Percentiles rank a stretch among this genome's conserved stretches.
Conservation (phyloP, 2,113 vertebrate genomes). For the Vireo altiloquus region DNA sequence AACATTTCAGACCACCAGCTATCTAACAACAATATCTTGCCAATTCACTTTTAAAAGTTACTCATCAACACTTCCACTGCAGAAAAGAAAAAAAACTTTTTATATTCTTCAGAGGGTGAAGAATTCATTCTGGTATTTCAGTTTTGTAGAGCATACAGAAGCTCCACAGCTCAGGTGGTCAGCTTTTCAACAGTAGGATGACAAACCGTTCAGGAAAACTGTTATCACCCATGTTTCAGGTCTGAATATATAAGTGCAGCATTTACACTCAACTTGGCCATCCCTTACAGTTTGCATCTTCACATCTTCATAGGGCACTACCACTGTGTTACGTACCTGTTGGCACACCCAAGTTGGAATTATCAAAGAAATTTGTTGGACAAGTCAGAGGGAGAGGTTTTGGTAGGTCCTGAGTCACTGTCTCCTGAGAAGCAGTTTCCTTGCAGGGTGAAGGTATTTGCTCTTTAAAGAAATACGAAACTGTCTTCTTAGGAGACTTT, state of each 20-base stretch:
- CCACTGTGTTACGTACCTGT: neutral
- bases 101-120: neutral
- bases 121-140: neutral
- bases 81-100: neutral
- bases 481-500: conserved; percentile 42
- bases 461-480: neutral
- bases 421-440: neutral
- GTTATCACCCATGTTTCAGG: neutral
- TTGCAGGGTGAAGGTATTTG: conserved; percentile 1
- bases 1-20: neutral
- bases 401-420: neutral
- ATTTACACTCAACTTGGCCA: neutral
- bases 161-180: neutral
- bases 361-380: conserved; percentile 59
- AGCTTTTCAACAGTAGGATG: neutral
- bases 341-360: conserved; percentile 20
- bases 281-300: neutral
- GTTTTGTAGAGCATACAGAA: neutral
- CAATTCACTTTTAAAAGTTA: neutral
- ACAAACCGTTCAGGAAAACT: neutral
- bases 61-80: neutral
- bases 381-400: neutral
- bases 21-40: neutral
- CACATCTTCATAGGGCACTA: neutral
- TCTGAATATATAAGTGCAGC: neutral